These are phyloP conservation scores for Myoxocephalus aenaeus DNA, from an alignment of 2,797 vertebrate genomes.

Conservation along the genomic window DNA sequence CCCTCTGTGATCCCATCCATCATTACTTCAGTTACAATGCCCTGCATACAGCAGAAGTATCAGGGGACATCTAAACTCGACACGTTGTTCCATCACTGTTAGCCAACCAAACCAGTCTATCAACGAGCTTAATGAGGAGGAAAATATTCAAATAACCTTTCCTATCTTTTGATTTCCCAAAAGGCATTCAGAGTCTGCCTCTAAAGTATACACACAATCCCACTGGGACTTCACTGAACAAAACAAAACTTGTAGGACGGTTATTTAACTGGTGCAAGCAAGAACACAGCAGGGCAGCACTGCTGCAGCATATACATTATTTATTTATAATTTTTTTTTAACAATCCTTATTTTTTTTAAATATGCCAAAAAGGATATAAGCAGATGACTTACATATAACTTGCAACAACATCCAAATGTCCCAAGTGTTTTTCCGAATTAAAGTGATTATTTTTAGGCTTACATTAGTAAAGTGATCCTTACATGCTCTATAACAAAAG, in stretches of 20 bases:
- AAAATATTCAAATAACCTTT: constrained; percentile 60
- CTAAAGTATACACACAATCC: constrained; percentile 25
- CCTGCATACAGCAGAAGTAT: constrained; percentile 19
- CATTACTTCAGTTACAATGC: constrained; percentile 26
- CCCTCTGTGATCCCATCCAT: constrained; percentile 33
- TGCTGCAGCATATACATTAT: not conserved
- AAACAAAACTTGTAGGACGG: constrained; percentile 16
- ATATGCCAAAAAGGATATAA: not conserved
- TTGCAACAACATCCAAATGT: not conserved
- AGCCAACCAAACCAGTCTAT: constrained; percentile 30
- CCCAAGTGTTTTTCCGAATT: not conserved
- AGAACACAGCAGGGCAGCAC: constrained; percentile 2
- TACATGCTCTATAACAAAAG: not conserved
- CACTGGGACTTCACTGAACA: constrained; percentile 30
- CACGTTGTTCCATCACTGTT: constrained; percentile 47
- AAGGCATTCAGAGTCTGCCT: constrained; percentile 38
- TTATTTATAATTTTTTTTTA: not conserved
- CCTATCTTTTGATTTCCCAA: constrained; percentile 70
- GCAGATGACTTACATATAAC: not conserved
- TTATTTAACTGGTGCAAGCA: not conserved
- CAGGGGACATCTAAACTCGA: constrained; percentile 45
- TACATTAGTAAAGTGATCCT: constrained; percentile 10
- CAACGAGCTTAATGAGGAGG: constrained; percentile 44
- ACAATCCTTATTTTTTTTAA: not conserved
- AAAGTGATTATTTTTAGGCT: not conserved